A percentile compares a stretch with the other conserved stretches of the same genome.
Evolutionary conservation across 2,113 vertebrate genomes (phyloP).

Genomic region (Epinephelus fuscoguttatus): DNA sequence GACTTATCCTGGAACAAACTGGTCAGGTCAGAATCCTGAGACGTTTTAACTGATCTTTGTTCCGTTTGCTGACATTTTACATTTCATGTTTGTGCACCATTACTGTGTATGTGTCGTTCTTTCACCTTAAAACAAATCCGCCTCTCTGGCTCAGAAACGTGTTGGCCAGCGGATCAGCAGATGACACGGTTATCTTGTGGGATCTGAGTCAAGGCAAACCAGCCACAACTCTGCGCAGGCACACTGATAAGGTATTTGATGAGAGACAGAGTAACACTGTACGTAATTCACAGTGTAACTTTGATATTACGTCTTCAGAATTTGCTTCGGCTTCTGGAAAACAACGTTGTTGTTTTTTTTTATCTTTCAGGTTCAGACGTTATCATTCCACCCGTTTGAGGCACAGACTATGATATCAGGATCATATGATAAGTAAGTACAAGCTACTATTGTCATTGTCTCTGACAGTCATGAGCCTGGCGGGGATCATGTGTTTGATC

Average conservation of each 20-base stretch:
- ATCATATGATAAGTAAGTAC: conserved; percentile 94
- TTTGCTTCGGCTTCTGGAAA: conserved; percentile 3
- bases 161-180: conserved; percentile 94
- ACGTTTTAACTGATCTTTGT: neutral
- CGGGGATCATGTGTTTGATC: too few relatives aligned
- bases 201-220: conserved; percentile 91
- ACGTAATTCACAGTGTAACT: neutral
- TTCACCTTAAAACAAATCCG: neutral
- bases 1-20: conserved; percentile 97
- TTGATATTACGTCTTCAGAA: neutral
- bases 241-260: conserved; percentile 92
- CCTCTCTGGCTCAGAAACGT: conserved; percentile 86
- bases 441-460: neutral
- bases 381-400: conserved; percentile 96
- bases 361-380: conserved; percentile 90
- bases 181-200: conserved; percentile 92
- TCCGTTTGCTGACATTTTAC: neutral
- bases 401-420: conserved; percentile 97
- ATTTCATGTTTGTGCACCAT: neutral
- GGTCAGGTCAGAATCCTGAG: conserved; percentile 83
- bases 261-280: neutral
- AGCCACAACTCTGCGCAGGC: conserved; percentile 87
- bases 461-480: too few relatives aligned
- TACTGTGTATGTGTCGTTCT: neutral
- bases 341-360: neutral